Conservation (phyloP, 2,113 vertebrate species). For the Diadophis punctatus region DNA sequence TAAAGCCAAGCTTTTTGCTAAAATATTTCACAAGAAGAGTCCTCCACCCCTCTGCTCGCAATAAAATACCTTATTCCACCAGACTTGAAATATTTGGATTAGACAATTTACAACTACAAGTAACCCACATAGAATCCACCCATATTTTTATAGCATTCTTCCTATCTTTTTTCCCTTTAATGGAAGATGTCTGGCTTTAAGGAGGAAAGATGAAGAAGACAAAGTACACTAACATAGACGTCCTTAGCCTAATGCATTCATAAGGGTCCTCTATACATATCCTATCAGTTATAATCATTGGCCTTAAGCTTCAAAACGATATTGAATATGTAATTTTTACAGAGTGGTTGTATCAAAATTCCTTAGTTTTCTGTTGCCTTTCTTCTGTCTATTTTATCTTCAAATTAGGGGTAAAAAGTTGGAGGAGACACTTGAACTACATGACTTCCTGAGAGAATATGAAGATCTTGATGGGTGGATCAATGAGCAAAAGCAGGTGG, state of each 20-base stretch:
- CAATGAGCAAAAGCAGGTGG: conserved; percentile 69
- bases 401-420: conserved; percentile 62
- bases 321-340: background rate
- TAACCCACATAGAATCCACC: background rate
- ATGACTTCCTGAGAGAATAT: conserved; percentile 78
- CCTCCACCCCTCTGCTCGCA: too few species aligned
- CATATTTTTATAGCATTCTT: background rate
- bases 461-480: conserved; percentile 80
- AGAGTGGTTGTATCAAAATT: background rate
- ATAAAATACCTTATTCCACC: too few species aligned
- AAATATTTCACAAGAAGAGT: too few species aligned
- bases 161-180: background rate
- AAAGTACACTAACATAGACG: background rate
- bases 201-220: background rate
- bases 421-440: conserved; percentile 72
- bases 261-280: background rate
- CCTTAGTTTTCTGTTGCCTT: background rate
- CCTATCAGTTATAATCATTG: background rate
- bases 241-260: background rate
- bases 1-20: background rate
- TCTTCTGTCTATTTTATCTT: background rate
- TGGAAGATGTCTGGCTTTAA: background rate
- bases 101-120: too few species aligned
- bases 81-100: too few species aligned
- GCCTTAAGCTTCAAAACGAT: background rate